Base-by-base conservation (phyloP, 2,888 invertebrate genomes). In the Lithophane leautieri region DNA sequence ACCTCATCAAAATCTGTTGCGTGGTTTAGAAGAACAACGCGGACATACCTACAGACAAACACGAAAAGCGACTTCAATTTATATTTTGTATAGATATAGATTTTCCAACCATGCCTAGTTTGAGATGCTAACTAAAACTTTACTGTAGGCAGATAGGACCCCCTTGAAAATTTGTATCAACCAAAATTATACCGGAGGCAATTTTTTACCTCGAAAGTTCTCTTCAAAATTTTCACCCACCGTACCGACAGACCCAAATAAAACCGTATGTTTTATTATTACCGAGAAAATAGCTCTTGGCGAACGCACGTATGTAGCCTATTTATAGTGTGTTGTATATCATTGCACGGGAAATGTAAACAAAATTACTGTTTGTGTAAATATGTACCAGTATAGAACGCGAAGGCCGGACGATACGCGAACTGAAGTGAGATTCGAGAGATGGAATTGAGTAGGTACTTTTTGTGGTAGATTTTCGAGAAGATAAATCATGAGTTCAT, bases 281-380 rank as follows among this genome's bases (percentile, higher is more conserved):
- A 79, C 86, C 72, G 81, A 82, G 85, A 87, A 90, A 86, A 90
- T 86, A 85, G 88, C 85, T 89, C 88, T 91, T 91, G 91, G 91
- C 92, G 90, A 66, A 82, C 82, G 84, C 85, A 84, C 86, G 84
- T 74, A 85, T 82, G 81, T 79, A 72, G 68, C 84, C 90, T 92
- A 92, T 91, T 91, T 89, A 90, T 91, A 92, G 91, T 83, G 79
- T 82, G 85, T 90, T 91, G 91, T 92, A 90, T 92, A 92, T 92
- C 89, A 91, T 91, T 92, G 89, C 90, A 84, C 82, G 86, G 90
- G 86, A 91, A 92, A 93, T 92, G 92, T 94, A 95, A 94, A 94
- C 94, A 94, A 89, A 88, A 91, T 93, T 91, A 89, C 88, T 87
- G 92, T 93, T 94, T 91, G 91, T 90, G 90, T 92, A 93, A 94